Evolutionary conservation across 2,888 invertebrate genomes (phyloP).

Genomic region (Philaethria dido): DNA sequence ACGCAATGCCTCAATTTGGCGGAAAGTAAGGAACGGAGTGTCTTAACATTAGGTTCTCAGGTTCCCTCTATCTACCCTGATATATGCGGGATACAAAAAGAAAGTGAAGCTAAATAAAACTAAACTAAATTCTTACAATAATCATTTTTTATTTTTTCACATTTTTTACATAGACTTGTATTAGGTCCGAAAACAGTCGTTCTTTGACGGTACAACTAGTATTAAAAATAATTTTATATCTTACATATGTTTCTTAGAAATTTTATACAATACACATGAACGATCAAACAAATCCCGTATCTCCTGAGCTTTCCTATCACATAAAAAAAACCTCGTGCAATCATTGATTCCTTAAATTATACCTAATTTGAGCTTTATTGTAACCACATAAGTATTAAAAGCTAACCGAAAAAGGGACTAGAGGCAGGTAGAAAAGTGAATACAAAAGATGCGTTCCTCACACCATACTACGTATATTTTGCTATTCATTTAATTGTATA

Average conservation of each 20-base stretch:
- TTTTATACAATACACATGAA: constrained; percentile 17
- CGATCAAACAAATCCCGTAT: constrained; percentile 31
- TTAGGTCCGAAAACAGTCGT: too few species aligned
- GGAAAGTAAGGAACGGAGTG: too few species aligned
- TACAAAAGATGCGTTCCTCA: constrained; percentile 73
- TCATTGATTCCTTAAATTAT: constrained; percentile 31
- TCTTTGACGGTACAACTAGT: background rate
- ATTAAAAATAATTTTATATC: background rate
- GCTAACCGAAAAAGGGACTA: constrained; percentile 70
- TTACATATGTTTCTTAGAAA: constrained; percentile 11
- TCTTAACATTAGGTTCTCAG: too few species aligned
- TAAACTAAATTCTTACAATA: too few species aligned
- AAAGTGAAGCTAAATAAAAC: too few species aligned
- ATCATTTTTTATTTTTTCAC: too few species aligned
- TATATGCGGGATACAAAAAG: too few species aligned
- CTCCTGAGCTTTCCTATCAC: constrained; percentile 43
- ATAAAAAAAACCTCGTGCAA: constrained; percentile 44
- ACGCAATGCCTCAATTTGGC: too few species aligned
- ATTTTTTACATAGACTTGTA: too few species aligned
- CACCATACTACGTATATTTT: constrained; percentile 41
- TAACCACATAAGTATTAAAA: constrained; percentile 44
- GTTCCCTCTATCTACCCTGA: too few species aligned
- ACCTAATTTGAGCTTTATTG: constrained; percentile 49
- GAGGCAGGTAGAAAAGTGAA: constrained; percentile 76
- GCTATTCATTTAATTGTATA: constrained; percentile 29